These are phyloP conservation scores for Eudemis profundana DNA, from an alignment of 2,888 invertebrate species.

Conservation along the genomic window DNA sequence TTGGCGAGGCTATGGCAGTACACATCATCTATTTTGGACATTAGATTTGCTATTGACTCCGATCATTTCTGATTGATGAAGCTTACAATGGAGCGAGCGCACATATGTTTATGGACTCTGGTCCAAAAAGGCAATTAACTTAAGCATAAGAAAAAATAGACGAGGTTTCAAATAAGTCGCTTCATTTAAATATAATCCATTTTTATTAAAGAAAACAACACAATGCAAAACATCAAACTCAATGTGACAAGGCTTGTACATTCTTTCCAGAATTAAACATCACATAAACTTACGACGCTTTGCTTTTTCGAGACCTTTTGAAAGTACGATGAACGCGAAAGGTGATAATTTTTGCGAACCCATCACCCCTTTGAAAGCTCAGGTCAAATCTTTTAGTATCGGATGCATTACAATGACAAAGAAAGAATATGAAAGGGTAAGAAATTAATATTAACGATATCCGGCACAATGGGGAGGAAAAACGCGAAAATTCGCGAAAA, in stretches of 20 bases:
- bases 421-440: slow-evolving; percentile 78
- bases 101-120: too few species aligned
- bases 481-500: slow-evolving; percentile 63
- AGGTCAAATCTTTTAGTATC: slow-evolving; percentile 51
- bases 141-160: too few species aligned
- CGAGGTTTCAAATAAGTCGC: too few species aligned
- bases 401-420: slow-evolving; percentile 81
- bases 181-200: too few species aligned
- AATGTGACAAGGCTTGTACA: neutral
- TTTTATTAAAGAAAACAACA: neutral
- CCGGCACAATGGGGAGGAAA: slow-evolving; percentile 78
- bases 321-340: neutral
- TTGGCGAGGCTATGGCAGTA: too few species aligned
- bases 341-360: slow-evolving; percentile 33
- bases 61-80: too few species aligned
- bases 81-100: too few species aligned
- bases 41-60: too few species aligned
- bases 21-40: too few species aligned
- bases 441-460: slow-evolving; percentile 86
- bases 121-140: too few species aligned
- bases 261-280: neutral
- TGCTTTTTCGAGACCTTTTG: neutral
- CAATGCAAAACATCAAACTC: neutral
- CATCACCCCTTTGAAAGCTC: slow-evolving; percentile 31
- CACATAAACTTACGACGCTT: neutral